These are phyloP conservation scores for Cynodonichthys magdalenae DNA, from an alignment of 2,797 vertebrate species.

Conservation along the genomic window DNA sequence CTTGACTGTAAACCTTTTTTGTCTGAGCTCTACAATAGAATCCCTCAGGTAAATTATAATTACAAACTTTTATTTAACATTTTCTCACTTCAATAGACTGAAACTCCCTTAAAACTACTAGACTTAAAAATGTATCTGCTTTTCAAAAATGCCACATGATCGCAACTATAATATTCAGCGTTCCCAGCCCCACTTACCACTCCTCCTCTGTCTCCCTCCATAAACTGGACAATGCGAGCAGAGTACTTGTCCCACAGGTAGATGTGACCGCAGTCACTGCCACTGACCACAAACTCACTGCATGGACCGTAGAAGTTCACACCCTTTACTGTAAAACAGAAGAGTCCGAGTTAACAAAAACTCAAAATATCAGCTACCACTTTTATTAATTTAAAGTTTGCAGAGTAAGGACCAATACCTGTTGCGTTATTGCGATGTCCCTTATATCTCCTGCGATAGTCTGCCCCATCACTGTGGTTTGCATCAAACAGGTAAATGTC, in stretches of 20 bases:
- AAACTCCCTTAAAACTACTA: not conserved
- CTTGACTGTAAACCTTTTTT: no score
- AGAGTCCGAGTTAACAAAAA: not conserved
- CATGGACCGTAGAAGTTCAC: conserved; percentile 97
- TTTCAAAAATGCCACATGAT: not conserved
- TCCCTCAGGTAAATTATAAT: no score
- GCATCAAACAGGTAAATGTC: conserved; percentile 97
- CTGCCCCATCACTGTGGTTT: conserved; percentile 91
- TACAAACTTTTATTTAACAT: not conserved
- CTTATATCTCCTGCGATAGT: conserved; percentile 91
- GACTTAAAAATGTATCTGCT: not conserved
- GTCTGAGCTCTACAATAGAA: no score
- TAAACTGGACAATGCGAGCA: conserved; percentile 94
- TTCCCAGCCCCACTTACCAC: conserved; percentile 84
- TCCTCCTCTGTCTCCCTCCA: conserved; percentile 96
- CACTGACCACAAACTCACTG: conserved; percentile 97
- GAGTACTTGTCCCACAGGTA: conserved; percentile 97
- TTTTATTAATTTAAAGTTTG: not conserved
- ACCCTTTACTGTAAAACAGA: conserved; percentile 87
- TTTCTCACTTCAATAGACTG: not conserved
- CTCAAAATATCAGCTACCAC: not conserved
- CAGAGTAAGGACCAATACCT: conserved; percentile 68
- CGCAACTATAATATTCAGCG: not conserved
- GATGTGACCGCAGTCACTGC: conserved; percentile 96
- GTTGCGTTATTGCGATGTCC: conserved; percentile 96